Percentiles rank a stretch among this genome's conserved stretches.
phyloP scores from a whole-genome alignment of 2,888 invertebrate species.

The Siphlonurus alternatus region DNA sequence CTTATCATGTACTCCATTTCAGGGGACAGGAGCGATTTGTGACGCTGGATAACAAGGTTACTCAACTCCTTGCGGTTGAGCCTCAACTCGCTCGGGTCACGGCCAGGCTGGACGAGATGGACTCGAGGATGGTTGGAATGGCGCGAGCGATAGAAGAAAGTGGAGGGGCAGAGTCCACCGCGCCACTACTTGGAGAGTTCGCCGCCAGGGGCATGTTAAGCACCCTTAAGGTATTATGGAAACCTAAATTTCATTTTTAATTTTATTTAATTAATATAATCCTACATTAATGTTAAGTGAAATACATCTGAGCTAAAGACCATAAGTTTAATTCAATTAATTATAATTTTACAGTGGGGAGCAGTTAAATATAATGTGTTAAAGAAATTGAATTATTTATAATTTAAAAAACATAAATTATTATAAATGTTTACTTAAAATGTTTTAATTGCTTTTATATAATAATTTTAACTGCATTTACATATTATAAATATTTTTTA shows the following conservation, averaged over 20 bases:
- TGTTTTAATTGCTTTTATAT: too few relatives aligned
- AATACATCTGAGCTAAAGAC: background rate
- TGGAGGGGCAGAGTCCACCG: slow-evolving; percentile 7
- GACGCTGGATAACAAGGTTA: slow-evolving; percentile 22
- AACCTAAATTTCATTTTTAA: too few relatives aligned
- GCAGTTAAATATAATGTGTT: background rate
- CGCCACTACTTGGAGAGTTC: slow-evolving; percentile 25
- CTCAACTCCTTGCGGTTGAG: slow-evolving; percentile 24
- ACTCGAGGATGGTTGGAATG: slow-evolving; percentile 18
- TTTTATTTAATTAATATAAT: background rate
- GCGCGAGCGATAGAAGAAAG: slow-evolving; percentile 15
- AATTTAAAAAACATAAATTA: too few relatives aligned
- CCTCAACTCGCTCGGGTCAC: slow-evolving; percentile 26
- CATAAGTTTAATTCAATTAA: background rate
- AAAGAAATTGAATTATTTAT: background rate
- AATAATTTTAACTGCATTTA: too few relatives aligned
- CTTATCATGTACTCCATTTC: too few relatives aligned
- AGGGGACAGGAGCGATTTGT: slow-evolving; percentile 27
- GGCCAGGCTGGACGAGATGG: slow-evolving; percentile 24
- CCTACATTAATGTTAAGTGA: background rate
- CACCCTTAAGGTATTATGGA: slow-evolving; percentile 20
- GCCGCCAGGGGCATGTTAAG: slow-evolving; percentile 26
- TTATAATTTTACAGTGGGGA: background rate
- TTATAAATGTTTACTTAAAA: too few relatives aligned
- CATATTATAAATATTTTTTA: too few relatives aligned